Base-by-base conservation (phyloP, 2,113 vertebrate genomes). In the Macquaria australasica region DNA sequence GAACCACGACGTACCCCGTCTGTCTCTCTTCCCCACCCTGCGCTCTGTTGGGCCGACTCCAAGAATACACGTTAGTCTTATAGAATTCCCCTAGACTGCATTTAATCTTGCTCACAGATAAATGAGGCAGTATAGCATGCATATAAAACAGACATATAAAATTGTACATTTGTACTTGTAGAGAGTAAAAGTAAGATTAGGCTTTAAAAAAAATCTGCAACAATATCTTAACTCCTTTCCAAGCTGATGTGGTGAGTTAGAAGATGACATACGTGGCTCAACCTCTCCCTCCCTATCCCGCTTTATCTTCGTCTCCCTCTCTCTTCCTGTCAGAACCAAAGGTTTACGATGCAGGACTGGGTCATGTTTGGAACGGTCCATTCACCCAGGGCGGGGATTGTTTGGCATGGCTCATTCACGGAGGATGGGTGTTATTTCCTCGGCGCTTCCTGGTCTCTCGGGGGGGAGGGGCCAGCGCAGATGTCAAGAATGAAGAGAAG, bases 391-490 rank as follows among this genome's bases (percentile, higher is more conserved):
- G 85, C 56, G 81, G 81, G 88, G 85, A 79, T 53, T 50, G 88
- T 92, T 87, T 90, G 88, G 88, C 88, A 88, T 23, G 81, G 92
- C 77, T 93, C 91, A 88, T 92, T 94, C 90, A 69, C 64, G 48
- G 73, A 94, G 93, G 94, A 95, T 93, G 93, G 94, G 93, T 95
- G 95, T 95, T 94, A 94, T 94, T 96, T 95, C 94, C 94, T 93
- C 68, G 37, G 67, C 73, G 83, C 93, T 93, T 94, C 93, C 94
- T 94, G 93, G 78, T 87, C 89, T 84, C 92, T 90, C 60, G 58
- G 80, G 83, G 88, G 75, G 72, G 81, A 76, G 85, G 86, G 56
- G 72, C 55, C 75, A 68, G 81, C 8, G 14, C 84, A 93, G 82
- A 91, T 89, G 83, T 76, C 34, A 18, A 63, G 73, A 81, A 77